Conservation (phyloP, 2,797 vertebrate genomes). For the Clarias platycephalus region DNA sequence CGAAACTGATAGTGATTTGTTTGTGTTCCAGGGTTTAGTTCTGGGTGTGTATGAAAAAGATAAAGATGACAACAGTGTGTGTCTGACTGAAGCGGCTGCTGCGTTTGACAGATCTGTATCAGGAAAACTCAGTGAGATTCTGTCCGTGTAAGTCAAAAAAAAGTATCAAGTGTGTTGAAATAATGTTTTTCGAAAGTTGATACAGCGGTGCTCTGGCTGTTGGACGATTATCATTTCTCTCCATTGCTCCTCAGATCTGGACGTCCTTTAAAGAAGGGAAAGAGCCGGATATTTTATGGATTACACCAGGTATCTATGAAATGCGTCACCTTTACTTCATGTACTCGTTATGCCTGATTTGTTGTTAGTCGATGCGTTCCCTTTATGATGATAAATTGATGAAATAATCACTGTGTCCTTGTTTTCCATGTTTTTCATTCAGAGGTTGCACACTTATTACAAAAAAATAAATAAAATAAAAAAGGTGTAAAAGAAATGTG, state of each 20-base stretch:
- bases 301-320: conserved; percentile 82
- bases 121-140: conserved; percentile 85
- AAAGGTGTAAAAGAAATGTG: not conserved
- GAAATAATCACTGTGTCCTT: not conserved
- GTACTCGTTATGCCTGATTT: not conserved
- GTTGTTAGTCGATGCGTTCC: not conserved
- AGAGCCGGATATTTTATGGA: conserved; percentile 87
- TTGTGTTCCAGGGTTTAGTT: conserved; percentile 81
- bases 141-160: conserved; percentile 79
- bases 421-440: not conserved
- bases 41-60: conserved; percentile 85
- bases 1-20: not conserved
- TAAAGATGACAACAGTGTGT: conserved; percentile 67
- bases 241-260: conserved; percentile 78
- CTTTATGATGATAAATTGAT: no score
- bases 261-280: conserved; percentile 88
- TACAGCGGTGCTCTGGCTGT: not conserved
- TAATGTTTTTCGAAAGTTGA: not conserved
- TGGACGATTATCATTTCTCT: not conserved
- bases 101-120: conserved; percentile 79
- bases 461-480: not conserved
- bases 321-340: not conserved
- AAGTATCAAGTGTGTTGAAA: not conserved
- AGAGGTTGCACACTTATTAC: not conserved
- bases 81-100: conserved; percentile 82